Percentiles rank a stretch among this genome's conserved stretches.
Conservation (phyloP, 2,888 invertebrate genomes). For the Petrolisthes cinctipes region DNA sequence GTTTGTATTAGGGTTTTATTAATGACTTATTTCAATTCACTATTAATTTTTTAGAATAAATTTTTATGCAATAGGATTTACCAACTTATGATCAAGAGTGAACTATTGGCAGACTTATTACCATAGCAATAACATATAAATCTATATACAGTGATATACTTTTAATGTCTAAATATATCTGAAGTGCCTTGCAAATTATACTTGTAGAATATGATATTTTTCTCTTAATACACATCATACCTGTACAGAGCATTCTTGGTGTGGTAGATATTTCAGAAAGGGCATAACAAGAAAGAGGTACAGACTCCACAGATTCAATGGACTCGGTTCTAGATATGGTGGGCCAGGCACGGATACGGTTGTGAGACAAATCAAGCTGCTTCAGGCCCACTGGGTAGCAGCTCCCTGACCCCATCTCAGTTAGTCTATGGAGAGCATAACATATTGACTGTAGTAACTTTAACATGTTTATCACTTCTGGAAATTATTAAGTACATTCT, state of each 20-base stretch:
- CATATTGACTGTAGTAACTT: background rate
- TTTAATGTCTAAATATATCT: too few relatives aligned
- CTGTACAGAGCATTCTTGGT: constrained; percentile 38
- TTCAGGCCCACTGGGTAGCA: constrained; percentile 90
- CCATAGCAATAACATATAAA: background rate
- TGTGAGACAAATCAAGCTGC: constrained; percentile 92
- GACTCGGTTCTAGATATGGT: constrained; percentile 51
- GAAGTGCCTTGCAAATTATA: too few relatives aligned
- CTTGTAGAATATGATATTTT: background rate
- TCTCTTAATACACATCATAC: constrained; percentile 1
- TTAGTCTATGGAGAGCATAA: constrained; percentile 67
- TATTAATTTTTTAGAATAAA: too few relatives aligned
- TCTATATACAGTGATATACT: background rate
- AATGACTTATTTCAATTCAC: too few relatives aligned
- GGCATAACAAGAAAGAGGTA: constrained; percentile 55
- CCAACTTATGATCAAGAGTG: too few relatives aligned
- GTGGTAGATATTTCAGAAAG: constrained; percentile 51
- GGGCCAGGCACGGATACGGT: constrained; percentile 89
- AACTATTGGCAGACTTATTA: too few relatives aligned
- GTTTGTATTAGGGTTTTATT: too few relatives aligned
- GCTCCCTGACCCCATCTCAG: constrained; percentile 84
- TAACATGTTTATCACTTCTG: background rate
- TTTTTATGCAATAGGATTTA: too few relatives aligned
- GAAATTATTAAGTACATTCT: background rate
- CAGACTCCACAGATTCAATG: constrained; percentile 51